Evolutionary conservation across 92 coral and sea anemone genomes (phyloP), one percentile per base, ranked within the genome.

Genomic region (Porites lobata): DNA sequence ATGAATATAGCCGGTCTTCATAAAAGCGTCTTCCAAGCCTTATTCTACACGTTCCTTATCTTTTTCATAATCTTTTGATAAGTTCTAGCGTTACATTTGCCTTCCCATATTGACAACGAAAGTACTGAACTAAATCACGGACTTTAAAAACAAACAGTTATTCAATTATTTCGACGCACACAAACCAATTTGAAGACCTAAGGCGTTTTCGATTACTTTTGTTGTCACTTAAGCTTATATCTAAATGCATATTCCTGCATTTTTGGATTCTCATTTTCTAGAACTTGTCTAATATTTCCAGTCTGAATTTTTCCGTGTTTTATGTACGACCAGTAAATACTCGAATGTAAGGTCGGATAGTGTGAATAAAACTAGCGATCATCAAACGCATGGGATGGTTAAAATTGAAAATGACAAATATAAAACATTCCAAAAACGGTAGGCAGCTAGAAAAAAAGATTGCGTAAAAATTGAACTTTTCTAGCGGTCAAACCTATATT

Each of bases 81-180:
- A 52, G 52, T 18, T 32, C 76, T 32, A 51, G 61, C 47, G 66
- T 6, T 54, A 3, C 52, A 82, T 43, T 18, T 14, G 15, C 71
- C 69, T 6, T 64, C 38, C 17, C 63, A 38, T 57, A 50, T 71
- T 51, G 58, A 70, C 69, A 32, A 21, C 47, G 70, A 50, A 82
- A 66, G 38, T 18, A 17, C n/a, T 47, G 52, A 50, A 43, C 63
- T 50, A 50, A 65, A 65, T 82, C 86, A 82, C 86, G 10, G 78
- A 70, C 57, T 82, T 57, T 61, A 19, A 19, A 32, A 11, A 82
- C 63, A 56, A 26, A 57, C 78, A 59, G 65, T 70, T 69, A 70
- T 71, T 57, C 78, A 70, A 58, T 82, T 57, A 56, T 69, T 52
- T 47, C 38, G 65, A 71, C 70, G 77, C 59, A 20, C 51, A 57